phyloP scores from a whole-genome alignment of 2,888 invertebrate genomes.

The Scaptomyza polygonia region DNA sequence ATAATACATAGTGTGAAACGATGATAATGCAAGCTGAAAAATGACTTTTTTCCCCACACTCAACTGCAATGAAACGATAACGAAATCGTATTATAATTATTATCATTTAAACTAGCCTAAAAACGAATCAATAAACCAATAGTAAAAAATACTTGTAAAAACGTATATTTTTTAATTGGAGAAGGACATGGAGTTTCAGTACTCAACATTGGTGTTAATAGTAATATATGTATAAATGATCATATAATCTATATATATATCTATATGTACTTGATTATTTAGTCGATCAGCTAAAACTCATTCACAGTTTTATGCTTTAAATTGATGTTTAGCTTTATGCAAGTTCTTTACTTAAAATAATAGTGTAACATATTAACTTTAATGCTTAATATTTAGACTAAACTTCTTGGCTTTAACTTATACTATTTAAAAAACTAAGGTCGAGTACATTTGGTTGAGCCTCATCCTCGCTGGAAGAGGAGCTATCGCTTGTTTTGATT shows the following conservation, averaged over 20 bases:
- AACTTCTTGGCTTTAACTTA: neutral
- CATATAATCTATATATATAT: too few relatives aligned
- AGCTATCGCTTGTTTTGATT: slow-evolving; percentile 1
- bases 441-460: neutral
- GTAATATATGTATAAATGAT: too few relatives aligned
- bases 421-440: neutral
- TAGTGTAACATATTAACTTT: neutral
- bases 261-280: too few relatives aligned
- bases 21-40: slow-evolving; percentile 22
- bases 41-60: slow-evolving; percentile 14
- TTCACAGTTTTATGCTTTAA: too few relatives aligned
- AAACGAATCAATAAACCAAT: slow-evolving; percentile 48
- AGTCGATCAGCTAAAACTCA: too few relatives aligned
- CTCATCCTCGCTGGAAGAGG: slow-evolving; percentile 1
- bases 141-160: slow-evolving; percentile 22
- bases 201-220: too few relatives aligned
- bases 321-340: too few relatives aligned
- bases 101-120: slow-evolving; percentile 53
- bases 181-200: neutral
- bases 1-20: slow-evolving; percentile 11
- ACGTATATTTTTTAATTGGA: neutral
- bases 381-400: neutral
- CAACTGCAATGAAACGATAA: slow-evolving; percentile 18
- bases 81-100: slow-evolving; percentile 12
- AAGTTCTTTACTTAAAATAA: neutral